Base-by-base conservation (phyloP, 2,888 invertebrate species). In the Dermolepida albohirtum region DNA sequence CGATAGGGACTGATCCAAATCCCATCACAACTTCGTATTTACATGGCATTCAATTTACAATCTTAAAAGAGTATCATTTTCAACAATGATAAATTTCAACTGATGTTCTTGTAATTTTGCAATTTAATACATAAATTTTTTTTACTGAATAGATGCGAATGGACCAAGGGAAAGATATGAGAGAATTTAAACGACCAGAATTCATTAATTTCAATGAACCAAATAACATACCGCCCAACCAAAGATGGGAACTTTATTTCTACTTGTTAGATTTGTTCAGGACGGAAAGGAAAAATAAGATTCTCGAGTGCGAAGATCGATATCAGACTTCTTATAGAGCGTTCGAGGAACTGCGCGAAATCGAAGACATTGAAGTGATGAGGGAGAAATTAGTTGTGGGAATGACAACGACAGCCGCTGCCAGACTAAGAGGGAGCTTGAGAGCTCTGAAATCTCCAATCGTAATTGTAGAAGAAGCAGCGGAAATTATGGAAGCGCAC, bases 391-490 rank as follows among this genome's bases (percentile, higher is more conserved):
- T 87, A 43, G 87, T 92, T 1, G 85, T 93, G 22, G 93, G 92
- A 0, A 89, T 92, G 81, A 95, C 94, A 5, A 94, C 94, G 0
- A 90, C 92, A 0, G 88, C 89, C 14, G 94, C 93, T 0, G 93
- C 94, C 0, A 85, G 89, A 64, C 82, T 89, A 14, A 89, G 89
- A 73, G 84, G 86, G 1, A 82, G 91, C 4, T 82, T 94, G 69
- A 85, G 87, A 62, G 83, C 86, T 52, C 80, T 93, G 1, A 82
- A 86, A 67, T 87, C 89, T 4, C 87, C 89, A 69, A 89, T 93
- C 74, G 91, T 92, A 0, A 87, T 93, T 12, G 91, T 96, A 0
- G 96, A 96, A 81, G 96, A 96, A 84, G 95, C 95, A 0, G 95
- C 94, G 0, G 95, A 96, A 84, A 92, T 95, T 0, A 81, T 95